Evolutionary conservation across 2,113 vertebrate species (phyloP).

Genomic region (Scytalopus superciliaris): DNA sequence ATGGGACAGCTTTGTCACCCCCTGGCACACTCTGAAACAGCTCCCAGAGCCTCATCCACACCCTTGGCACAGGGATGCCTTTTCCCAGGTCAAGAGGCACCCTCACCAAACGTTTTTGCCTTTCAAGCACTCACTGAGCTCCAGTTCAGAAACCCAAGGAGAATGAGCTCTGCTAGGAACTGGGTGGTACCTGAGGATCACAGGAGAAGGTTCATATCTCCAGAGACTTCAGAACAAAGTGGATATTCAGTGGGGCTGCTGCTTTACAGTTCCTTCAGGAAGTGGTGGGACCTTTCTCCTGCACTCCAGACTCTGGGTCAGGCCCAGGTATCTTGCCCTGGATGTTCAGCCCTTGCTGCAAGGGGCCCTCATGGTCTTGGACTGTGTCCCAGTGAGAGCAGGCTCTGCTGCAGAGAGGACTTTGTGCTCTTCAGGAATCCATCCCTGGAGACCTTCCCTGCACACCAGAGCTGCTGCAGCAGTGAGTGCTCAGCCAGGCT

Average conservation of each 20-base stretch:
- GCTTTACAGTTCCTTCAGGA: neutral
- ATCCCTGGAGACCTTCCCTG: neutral
- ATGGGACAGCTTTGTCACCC: neutral
- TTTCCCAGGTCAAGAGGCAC: neutral
- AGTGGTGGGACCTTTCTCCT: neutral
- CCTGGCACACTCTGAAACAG: neutral
- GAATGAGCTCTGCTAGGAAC: neutral
- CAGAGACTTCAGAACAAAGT: neutral
- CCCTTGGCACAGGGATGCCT: neutral
- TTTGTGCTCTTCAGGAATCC: neutral
- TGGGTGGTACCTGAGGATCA: neutral
- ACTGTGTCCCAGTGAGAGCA: rapidly evolving
- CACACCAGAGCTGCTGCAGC: neutral
- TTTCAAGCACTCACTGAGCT: neutral
- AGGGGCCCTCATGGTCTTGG: neutral
- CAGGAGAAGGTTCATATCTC: neutral
- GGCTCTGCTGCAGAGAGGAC: neutral
- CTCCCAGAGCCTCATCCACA: neutral
- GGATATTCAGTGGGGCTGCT: neutral
- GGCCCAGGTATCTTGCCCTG: neutral
- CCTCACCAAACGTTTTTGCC: neutral
- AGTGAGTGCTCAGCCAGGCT: neutral
- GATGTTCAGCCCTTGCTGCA: neutral
- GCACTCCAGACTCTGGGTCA: neutral
- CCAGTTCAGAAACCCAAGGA: neutral